Evolutionary conservation across 1,140 invertebrate species (phyloP), one percentile per base, ranked within the genome.

Genomic region (Zaprionus tsacasi): DNA sequence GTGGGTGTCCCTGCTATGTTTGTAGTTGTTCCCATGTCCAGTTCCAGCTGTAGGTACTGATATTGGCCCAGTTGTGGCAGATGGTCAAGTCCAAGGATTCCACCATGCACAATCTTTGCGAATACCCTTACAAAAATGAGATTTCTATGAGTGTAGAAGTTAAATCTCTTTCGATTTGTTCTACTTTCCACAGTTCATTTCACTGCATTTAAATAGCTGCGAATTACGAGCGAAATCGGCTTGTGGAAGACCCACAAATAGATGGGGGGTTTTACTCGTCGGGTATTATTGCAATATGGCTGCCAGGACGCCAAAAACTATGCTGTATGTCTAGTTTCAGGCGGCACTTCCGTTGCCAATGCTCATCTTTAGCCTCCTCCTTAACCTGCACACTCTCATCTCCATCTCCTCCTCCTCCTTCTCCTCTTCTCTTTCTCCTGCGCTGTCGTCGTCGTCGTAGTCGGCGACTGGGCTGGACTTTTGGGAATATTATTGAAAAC

Each of bases 401-500:
- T 21, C 21, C 21, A 21, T 21, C 21, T 1, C 21, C 1, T 21
- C 2, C 21, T 21, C 1, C 21, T 21, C 21, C 21, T 21, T n/a
- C n/a, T n/a, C n/a, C 21, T 21, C 17, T 63, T 21, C 57, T 43
- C 61, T 71, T 60, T 56, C 48, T 54, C 36, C 52, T n/a, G 52
- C 56, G 36, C 45, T 50, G 56, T 67, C 35, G 70, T 52, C 68
- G 70, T 61, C 78, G 70, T 61, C 78, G 64, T 65, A 27, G 40
- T 60, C 70, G 74, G 48, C 71, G 65, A 69, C 83, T 82, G 82
- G 79, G 64, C 83, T 89, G 83, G 83, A 87, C 83, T 87, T 87
- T 87, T 75, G 83, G 83, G 83, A 87, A 87, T 87, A 87, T 87
- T 87, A 87, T 87, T 87, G 83, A 87, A 87, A 87, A 87, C 67